These are phyloP conservation scores for Nezara viridula DNA, from an alignment of 2,888 invertebrate genomes.

Conservation along the genomic window DNA sequence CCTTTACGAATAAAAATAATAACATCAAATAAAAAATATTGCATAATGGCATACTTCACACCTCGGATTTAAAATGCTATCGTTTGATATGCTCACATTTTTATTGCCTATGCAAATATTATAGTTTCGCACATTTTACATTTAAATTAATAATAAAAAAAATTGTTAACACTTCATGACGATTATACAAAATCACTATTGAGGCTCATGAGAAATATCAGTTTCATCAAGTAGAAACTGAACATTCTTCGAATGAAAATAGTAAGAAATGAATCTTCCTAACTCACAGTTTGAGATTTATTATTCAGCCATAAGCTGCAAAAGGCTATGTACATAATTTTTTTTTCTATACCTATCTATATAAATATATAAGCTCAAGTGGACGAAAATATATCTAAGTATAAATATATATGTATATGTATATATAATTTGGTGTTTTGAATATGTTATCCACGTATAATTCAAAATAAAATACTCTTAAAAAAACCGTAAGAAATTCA, in stretches of 20 bases:
- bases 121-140: background rate
- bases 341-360: conserved; percentile 37
- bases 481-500: background rate
- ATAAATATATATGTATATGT: conserved; percentile 49
- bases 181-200: background rate
- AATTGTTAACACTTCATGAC: background rate
- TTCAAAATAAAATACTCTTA: conserved; percentile 12
- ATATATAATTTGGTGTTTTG: conserved; percentile 49
- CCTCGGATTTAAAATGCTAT: background rate
- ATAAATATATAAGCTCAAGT: conserved; percentile 59
- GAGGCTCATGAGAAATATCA: background rate
- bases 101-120: background rate
- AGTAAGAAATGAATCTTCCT: background rate
- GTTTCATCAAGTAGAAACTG: background rate
- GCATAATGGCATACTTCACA: background rate
- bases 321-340: conserved; percentile 51
- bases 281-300: background rate
- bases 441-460: conserved; percentile 44
- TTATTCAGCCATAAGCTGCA: conserved; percentile 30
- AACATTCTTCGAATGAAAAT: background rate
- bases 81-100: background rate
- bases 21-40: background rate
- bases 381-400: conserved; percentile 57
- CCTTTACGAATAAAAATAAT: background rate
- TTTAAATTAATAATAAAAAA: background rate